These are phyloP conservation scores for Drepana falcataria DNA, from an alignment of 2,888 invertebrate species.

Conservation along the genomic window DNA sequence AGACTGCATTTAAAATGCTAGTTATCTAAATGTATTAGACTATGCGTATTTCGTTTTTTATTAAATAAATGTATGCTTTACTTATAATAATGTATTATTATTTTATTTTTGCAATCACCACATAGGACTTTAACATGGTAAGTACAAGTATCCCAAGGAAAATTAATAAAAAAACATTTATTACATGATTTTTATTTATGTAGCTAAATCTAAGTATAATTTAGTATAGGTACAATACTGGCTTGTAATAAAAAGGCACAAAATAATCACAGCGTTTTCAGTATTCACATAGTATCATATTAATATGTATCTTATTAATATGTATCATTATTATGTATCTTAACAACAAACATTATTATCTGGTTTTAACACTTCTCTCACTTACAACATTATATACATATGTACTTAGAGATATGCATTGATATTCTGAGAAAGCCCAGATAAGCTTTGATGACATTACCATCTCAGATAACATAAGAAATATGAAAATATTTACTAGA, in stretches of 20 bases:
- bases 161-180: conserved; percentile 1
- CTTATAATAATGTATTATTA: neutral
- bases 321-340: too few species aligned
- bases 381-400: neutral
- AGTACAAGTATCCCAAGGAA: neutral
- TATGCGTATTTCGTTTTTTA: neutral
- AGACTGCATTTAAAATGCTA: conserved; percentile 7
- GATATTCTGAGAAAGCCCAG: neutral
- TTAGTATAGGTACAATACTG: conserved; percentile 47
- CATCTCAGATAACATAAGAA: too few species aligned
- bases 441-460: neutral
- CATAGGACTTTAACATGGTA: too few species aligned
- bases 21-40: conserved; percentile 1
- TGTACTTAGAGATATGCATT: neutral
- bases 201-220: conserved; percentile 18
- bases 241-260: conserved; percentile 51
- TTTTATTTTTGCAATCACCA: neutral
- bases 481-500: too few species aligned
- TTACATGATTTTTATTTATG: conserved; percentile 16
- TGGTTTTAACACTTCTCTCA: too few species aligned
- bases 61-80: neutral
- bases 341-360: too few species aligned
- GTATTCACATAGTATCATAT: conserved; percentile 9
- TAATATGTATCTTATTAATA: neutral
- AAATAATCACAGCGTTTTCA: conserved; percentile 49